Percentiles rank a stretch among this genome's conserved stretches.
These are phyloP conservation scores for Orchestia grillus DNA, from an alignment of 1,140 invertebrate genomes.

Conservation along the genomic window DNA sequence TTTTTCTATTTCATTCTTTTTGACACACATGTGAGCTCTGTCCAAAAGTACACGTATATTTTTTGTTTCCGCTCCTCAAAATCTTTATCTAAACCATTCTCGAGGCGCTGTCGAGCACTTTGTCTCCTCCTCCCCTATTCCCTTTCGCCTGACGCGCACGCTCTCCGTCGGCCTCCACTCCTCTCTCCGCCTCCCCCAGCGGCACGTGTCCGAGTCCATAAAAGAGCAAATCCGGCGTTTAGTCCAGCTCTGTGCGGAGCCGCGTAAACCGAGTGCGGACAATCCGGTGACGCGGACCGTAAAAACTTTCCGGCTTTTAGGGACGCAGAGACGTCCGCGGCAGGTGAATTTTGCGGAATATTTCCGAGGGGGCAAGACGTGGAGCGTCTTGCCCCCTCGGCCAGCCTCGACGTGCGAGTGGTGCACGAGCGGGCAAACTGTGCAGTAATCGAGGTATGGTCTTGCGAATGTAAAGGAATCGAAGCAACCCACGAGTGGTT, in stretches of 20 bases:
- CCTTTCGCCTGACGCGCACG: neutral
- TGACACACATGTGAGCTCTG: too few relatives aligned
- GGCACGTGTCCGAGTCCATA: slow-evolving; percentile 17
- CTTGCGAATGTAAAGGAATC: neutral
- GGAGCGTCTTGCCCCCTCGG: neutral
- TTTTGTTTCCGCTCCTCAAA: too few relatives aligned
- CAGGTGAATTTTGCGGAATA: neutral
- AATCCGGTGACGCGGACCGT: slow-evolving; percentile 46
- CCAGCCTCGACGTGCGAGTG: neutral
- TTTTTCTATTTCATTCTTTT: too few relatives aligned
- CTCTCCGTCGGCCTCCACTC: too few relatives aligned
- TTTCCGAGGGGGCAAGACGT: too few relatives aligned
- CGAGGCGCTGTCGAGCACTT: neutral
- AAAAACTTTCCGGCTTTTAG: slow-evolving; percentile 32
- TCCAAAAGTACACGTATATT: too few relatives aligned
- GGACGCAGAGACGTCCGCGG: neutral
- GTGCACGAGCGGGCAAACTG: neutral
- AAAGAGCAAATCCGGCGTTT: slow-evolving; percentile 43
- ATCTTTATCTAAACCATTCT: neutral
- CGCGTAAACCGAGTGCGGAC: slow-evolving; percentile 30
- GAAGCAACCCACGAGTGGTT: neutral
- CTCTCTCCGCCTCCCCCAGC: neutral
- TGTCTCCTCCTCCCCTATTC: neutral
- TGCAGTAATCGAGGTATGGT: neutral
- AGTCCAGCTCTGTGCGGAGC: slow-evolving; percentile 20